A percentile compares a stretch with the other conserved stretches of the same genome.
phyloP scores from a whole-genome alignment of 2,888 invertebrate genomes.

The Hirudinaria manillensis region DNA sequence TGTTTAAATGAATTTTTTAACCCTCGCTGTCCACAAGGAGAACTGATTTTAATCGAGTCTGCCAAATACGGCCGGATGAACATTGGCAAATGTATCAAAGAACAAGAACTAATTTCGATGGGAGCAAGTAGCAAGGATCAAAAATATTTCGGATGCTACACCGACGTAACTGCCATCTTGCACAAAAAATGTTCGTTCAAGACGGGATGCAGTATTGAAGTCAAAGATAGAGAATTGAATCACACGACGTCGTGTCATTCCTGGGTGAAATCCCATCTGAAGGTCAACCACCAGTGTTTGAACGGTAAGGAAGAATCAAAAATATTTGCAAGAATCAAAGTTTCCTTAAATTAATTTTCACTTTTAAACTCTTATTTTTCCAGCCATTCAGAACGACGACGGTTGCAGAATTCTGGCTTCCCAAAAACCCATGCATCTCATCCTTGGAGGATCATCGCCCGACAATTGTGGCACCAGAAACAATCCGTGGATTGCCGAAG shows the following conservation, averaged over 20 bases:
- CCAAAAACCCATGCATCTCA: conserved; percentile 3
- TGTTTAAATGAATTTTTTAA: conserved; percentile 21
- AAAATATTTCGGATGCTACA: conserved; percentile 25
- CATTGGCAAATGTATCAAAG: conserved; percentile 22
- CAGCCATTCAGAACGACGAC: background rate
- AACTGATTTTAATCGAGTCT: conserved; percentile 8
- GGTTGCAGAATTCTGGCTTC: background rate
- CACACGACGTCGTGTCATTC: conserved; percentile 21
- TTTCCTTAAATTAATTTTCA: background rate
- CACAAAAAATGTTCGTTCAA: conserved; percentile 27
- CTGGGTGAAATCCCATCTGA: conserved; percentile 27
- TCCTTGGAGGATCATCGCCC: background rate
- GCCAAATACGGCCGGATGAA: conserved; percentile 30
- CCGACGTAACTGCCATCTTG: conserved; percentile 19
- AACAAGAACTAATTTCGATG: background rate
- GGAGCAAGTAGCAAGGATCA: conserved; percentile 13
- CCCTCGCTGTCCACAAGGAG: conserved; percentile 15
- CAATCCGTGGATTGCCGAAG: background rate
- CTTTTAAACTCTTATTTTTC: background rate
- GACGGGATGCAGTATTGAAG: conserved; percentile 8
- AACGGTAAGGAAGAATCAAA: conserved; percentile 4
- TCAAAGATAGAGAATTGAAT: conserved; percentile 17
- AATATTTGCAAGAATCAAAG: background rate
- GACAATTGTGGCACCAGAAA: background rate
- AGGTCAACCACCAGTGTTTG: conserved; percentile 25